phyloP scores from a whole-genome alignment of 2,888 invertebrate genomes.

The Syrista parreyssii region DNA sequence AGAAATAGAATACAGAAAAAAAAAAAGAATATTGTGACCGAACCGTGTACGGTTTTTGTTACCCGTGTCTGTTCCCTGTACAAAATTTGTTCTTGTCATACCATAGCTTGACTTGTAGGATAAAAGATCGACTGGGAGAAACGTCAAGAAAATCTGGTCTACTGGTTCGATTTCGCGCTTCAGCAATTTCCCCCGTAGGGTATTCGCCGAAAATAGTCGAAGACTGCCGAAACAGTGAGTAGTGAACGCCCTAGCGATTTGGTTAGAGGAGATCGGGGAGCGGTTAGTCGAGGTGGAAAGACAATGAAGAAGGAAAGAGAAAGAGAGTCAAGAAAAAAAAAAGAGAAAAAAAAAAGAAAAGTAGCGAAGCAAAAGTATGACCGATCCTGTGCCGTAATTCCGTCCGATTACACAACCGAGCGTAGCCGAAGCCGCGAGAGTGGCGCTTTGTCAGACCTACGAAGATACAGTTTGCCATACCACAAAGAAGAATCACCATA shows the following conservation, averaged over 20 bases:
- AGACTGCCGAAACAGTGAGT: neutral
- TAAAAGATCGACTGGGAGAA: neutral
- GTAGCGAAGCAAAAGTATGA: conserved; percentile 21
- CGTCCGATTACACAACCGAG: conserved; percentile 6
- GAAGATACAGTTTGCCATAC: neutral
- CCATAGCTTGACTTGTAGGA: neutral
- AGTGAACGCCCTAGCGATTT: neutral
- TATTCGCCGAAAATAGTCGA: neutral
- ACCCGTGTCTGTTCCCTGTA: neutral
- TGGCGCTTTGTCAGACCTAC: neutral
- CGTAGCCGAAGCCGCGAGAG: neutral
- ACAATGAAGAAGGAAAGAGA: neutral
- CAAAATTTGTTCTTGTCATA: neutral
- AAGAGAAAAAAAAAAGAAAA: neutral
- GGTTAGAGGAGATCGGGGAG: neutral
- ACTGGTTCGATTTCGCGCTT: neutral
- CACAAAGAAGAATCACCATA: neutral
- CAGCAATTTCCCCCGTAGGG: neutral
- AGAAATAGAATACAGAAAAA: neutral
- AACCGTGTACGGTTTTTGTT: neutral
- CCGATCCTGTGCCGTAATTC: conserved; percentile 20
- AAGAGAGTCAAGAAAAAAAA: neutral
- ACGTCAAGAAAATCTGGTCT: neutral
- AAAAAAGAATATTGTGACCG: neutral
- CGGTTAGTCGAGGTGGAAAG: neutral